A percentile compares a stretch with the other conserved stretches of the same genome.
Evolutionary conservation across 1,140 invertebrate genomes (phyloP).

Genomic region (Matsumurasca onukii): DNA sequence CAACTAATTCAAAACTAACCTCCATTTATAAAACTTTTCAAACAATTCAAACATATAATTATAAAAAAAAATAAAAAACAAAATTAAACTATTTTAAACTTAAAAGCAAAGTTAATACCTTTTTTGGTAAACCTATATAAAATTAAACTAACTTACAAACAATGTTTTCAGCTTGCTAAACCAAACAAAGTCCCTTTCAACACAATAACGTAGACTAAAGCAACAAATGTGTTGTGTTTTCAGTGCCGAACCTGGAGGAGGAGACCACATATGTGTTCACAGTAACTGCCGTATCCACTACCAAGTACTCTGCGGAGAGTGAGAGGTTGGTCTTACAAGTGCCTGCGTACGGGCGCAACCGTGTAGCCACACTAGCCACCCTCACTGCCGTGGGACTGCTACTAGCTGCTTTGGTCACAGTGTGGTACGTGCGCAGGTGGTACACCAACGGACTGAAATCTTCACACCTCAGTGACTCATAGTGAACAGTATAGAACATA

Average conservation of each 20-base stretch:
- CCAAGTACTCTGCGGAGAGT: conserved; percentile 56
- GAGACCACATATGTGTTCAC: conserved; percentile 65
- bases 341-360: conserved; percentile 60
- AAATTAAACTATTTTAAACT: no score
- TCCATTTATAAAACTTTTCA: no score
- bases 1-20: no score
- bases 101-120: no score
- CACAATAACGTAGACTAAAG: no score
- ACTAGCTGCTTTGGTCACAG: conserved; percentile 53
- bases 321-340: conserved; percentile 57
- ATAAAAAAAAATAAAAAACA: no score
- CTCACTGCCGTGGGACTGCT: conserved; percentile 58
- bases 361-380: conserved; percentile 59
- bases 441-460: conserved; percentile 42
- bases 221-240: conserved; percentile 42
- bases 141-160: no score
- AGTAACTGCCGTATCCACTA: conserved; percentile 58
- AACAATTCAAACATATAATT: no score
- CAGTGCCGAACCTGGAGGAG: conserved; percentile 63
- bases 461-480: neutral
- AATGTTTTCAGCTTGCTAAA: no score
- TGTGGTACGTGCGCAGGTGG: conserved; percentile 60
- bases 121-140: no score
- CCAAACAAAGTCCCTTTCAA: no score
- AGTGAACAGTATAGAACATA: neutral